Base-by-base conservation (phyloP, 2,113 vertebrate species). In the Elanoides forficatus region DNA sequence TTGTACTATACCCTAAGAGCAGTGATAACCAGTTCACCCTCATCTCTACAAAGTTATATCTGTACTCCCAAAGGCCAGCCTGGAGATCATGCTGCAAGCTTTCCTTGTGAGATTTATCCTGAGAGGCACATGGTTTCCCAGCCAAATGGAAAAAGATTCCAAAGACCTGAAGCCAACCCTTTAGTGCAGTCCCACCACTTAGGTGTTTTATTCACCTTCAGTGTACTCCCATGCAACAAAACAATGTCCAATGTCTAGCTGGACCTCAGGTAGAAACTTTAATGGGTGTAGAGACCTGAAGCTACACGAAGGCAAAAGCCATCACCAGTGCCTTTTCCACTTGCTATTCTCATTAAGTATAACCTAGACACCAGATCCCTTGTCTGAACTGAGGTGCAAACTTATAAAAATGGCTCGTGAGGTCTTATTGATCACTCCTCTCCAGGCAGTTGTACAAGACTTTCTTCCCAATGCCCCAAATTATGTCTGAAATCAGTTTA, bases 401-500 rank as follows among this genome's bases (percentile, higher is more conserved):
- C 50, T 82, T 86, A 58, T 81, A 84, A 90, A 93, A 84, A 90
- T 86, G 72, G 8, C 15, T 73, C 52, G 40, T 26, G 32, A 85
- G 53, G 17, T 68, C 80, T 58, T 91, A 70, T 71, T 90, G 85
- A 97, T 93, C 86, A 43, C 42, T 70, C 58, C 25, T 71, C 43
- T 72, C 76, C 67, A 45, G 68, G 93, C 34, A 0, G 70, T 72
- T 88, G 65, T 79, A 56, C 84, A 92, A 96, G 90, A 92, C 96
- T 86, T 96, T 97, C 91, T 87, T 96, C 42, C 40, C 88, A 91
- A 86, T 92, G 56, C 93, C 96, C 91, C 60, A 97, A 97, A 97
- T 95, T 91, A 95, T 90, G 88, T 93, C 96, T 97, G 87, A 94
- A 97, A 98, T 97, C 97, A 97, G 97, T 97, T 98, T 97, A 98